Evolutionary conservation across 2,113 vertebrate genomes (phyloP).

Genomic region (Emydocephalus ijimae): DNA sequence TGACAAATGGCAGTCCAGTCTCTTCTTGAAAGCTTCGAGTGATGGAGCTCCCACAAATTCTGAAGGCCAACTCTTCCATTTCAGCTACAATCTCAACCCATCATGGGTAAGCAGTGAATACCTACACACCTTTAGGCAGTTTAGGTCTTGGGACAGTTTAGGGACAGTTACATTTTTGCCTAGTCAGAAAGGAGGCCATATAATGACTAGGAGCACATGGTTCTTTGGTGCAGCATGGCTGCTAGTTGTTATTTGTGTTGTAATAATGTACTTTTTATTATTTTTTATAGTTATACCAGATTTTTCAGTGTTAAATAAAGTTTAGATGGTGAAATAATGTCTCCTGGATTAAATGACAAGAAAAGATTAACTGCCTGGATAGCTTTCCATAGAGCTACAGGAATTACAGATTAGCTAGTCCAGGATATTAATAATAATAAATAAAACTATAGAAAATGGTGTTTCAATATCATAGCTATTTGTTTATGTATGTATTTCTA

Average conservation of each 20-base stretch:
- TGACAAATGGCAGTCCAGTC: no score
- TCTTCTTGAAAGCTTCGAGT: no score
- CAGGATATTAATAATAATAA: background rate
- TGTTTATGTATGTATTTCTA: background rate
- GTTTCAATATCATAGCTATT: background rate
- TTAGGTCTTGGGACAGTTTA: background rate
- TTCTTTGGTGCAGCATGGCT: background rate
- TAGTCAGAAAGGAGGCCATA: background rate
- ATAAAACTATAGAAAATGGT: background rate
- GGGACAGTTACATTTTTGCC: background rate
- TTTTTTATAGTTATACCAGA: background rate
- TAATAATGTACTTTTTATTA: background rate
- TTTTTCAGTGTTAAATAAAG: background rate
- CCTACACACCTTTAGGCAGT: background rate
- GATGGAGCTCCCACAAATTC: no score
- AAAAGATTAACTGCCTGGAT: background rate
- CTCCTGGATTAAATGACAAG: background rate
- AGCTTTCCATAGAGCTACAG: background rate
- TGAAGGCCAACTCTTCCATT: no score
- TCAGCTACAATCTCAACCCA: background rate
- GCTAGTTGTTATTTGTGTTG: background rate
- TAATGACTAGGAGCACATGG: background rate
- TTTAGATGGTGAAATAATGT: background rate
- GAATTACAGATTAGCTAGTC: background rate
- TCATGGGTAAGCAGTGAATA: background rate